Conservation (phyloP, 2,113 vertebrate genomes). For the Orientallactaga bullata region DNA sequence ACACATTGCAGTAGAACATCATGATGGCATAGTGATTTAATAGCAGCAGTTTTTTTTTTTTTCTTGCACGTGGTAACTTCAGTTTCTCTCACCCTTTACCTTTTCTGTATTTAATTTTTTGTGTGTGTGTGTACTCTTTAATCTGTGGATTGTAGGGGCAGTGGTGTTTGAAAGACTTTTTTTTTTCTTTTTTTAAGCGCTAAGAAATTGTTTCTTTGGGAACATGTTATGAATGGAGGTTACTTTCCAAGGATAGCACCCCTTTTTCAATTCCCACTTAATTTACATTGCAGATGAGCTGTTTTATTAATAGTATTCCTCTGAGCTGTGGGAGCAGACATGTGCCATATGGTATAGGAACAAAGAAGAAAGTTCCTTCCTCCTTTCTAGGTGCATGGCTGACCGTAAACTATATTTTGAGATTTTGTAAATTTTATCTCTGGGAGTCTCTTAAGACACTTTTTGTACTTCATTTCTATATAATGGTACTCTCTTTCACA, state of each 20-base stretch:
- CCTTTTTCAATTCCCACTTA: constrained; percentile 37
- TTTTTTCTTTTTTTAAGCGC: constrained; percentile 53
- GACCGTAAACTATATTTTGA: constrained; percentile 35
- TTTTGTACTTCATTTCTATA: not conserved
- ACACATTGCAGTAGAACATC: constrained; percentile 14
- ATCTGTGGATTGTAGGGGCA: constrained; percentile 5
- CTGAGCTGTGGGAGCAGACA: constrained; percentile 28
- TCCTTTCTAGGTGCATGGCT: constrained; percentile 32
- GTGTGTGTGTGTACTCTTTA: constrained; percentile 46
- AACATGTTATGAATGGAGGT: constrained; percentile 45
- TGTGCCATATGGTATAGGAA: constrained; percentile 1
- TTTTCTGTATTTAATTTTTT: constrained; percentile 57
- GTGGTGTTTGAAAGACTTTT: constrained; percentile 13
- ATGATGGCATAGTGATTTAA: constrained; percentile 41
- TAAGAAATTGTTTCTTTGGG: constrained; percentile 65
- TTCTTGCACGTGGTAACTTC: constrained; percentile 60
- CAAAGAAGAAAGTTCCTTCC: constrained; percentile 39
- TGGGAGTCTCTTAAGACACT: not conserved
- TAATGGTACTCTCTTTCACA: not conserved
- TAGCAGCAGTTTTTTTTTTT: not conserved
- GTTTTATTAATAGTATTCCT: constrained; percentile 61
- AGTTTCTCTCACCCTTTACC: constrained; percentile 44
- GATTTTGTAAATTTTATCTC: constrained; percentile 48
- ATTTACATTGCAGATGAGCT: constrained; percentile 50
- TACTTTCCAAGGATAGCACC: constrained; percentile 51